Base-by-base conservation (phyloP, 1,140 invertebrate genomes). In the Drosophila nebulosa region DNA sequence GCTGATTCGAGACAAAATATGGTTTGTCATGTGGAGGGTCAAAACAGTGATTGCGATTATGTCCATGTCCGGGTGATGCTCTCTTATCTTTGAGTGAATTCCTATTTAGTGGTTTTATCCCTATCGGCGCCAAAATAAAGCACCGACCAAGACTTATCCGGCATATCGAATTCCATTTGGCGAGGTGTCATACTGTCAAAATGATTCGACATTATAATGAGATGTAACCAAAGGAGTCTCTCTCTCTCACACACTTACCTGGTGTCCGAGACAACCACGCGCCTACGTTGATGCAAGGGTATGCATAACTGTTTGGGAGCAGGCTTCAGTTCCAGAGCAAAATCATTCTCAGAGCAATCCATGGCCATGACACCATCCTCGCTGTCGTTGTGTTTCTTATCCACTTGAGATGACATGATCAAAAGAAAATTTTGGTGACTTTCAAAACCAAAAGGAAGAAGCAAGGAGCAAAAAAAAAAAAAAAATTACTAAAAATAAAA, bases 61-160 rank as follows among this genome's bases (percentile, higher is more conserved):
- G 16, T 46, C 16, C 7, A 21, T 46, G 16, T 46, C 39, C 39
- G 39, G 39, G 5, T 21, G 39, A 21, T 46, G 7, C 39, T 21
- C n/a, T 32, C 3, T 32, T 27, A n/a, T 14, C n/a, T 27, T 35
- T 1, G 1, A 6, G 5, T 9, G 3, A 3, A 32, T 5, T 35
- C 0, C 26, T 74, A 78, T 52, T 89, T 69, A 39, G 14, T n/a
- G 6, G n/a, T n/a, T 7, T 73, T 60, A 26, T 70, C 56, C 55
- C 69, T 84, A 36, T 46, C 65, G 16, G 58, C 14, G 1, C 89
- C 76, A 18, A 89, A 51, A 16, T 86, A 90, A 0, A 90, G 53
- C 0, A 90, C 89, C 3, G 89, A 90, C 84, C 89, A 90, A 6
- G 89, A 90, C 50, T 90, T 90, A 46, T 90, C 89, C 9, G 84